These are phyloP conservation scores for Drepana falcataria DNA, from an alignment of 2,888 invertebrate species.

Conservation along the genomic window DNA sequence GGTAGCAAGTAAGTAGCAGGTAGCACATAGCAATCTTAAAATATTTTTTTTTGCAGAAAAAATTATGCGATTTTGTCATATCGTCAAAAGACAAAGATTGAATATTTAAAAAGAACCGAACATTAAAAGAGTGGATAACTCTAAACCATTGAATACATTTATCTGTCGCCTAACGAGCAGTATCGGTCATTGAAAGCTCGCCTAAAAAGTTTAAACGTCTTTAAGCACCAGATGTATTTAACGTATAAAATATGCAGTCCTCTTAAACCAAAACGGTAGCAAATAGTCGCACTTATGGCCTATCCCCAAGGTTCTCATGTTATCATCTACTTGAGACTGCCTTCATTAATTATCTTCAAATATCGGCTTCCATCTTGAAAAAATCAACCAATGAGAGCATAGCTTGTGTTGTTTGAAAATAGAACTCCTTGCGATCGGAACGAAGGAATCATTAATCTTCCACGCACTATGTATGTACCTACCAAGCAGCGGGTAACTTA, in stretches of 20 bases:
- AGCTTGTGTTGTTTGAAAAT: conserved; percentile 57
- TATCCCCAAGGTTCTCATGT: conserved; percentile 41
- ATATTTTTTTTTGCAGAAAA: too few relatives aligned
- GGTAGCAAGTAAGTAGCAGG: too few relatives aligned
- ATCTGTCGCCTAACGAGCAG: neutral
- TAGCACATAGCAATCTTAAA: too few relatives aligned
- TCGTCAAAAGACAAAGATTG: too few relatives aligned
- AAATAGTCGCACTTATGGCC: conserved; percentile 50
- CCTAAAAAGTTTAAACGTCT: neutral
- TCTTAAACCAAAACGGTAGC: conserved; percentile 53
- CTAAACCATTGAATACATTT: too few relatives aligned
- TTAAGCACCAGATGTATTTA: conserved; percentile 49
- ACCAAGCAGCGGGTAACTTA: conserved; percentile 37
- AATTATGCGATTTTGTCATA: too few relatives aligned
- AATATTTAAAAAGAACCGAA: too few relatives aligned
- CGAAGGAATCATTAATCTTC: conserved; percentile 68
- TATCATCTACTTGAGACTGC: conserved; percentile 49
- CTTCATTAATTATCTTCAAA: conserved; percentile 68
- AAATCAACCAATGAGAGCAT: conserved; percentile 55
- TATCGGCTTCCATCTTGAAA: conserved; percentile 69
- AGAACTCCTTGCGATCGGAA: conserved; percentile 51
- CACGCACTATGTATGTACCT: conserved; percentile 10
- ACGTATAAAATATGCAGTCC: conserved; percentile 51
- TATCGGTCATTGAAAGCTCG: neutral
- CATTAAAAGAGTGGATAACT: too few relatives aligned